Evolutionary conservation across 2,797 vertebrate species (phyloP).

Genomic region (Arctocebus calabarensis): DNA sequence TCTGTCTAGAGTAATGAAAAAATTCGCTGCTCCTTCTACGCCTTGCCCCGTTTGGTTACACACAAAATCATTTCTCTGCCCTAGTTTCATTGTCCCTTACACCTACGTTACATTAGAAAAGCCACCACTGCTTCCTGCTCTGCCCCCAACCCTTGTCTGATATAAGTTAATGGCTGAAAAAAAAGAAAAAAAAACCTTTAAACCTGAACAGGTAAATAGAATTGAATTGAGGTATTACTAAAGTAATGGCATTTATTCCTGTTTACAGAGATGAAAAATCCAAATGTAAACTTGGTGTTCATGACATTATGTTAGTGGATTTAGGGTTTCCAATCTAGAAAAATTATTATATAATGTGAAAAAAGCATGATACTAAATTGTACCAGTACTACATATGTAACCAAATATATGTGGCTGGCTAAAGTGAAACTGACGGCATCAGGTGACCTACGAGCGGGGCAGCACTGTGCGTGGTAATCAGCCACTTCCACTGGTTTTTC

Average conservation of each 20-base stretch:
- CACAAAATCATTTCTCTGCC: constrained; percentile 30
- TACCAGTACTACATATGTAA: neutral
- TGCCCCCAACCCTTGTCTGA: neutral
- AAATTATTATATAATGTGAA: neutral
- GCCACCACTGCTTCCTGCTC: neutral
- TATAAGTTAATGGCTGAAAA: neutral
- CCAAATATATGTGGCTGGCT: neutral
- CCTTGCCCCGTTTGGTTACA: neutral
- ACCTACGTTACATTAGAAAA: neutral
- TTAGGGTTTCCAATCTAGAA: constrained; percentile 9
- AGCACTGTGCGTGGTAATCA: neutral
- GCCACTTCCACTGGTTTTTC: neutral
- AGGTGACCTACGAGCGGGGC: neutral
- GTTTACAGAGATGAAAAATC: neutral
- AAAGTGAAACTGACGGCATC: neutral
- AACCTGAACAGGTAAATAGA: neutral
- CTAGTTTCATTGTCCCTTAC: constrained; percentile 33
- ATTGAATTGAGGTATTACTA: neutral
- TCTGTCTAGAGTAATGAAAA: constrained; percentile 5
- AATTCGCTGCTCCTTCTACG: constrained; percentile 47
- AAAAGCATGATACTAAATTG: neutral
- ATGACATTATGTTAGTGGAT: neutral
- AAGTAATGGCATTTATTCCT: neutral
- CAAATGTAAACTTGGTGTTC: neutral
- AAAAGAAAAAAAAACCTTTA: neutral